Evolutionary conservation across 2,113 vertebrate genomes (phyloP), one percentile per base, ranked within the genome.

Genomic region (Melanocharis versteri): DNA sequence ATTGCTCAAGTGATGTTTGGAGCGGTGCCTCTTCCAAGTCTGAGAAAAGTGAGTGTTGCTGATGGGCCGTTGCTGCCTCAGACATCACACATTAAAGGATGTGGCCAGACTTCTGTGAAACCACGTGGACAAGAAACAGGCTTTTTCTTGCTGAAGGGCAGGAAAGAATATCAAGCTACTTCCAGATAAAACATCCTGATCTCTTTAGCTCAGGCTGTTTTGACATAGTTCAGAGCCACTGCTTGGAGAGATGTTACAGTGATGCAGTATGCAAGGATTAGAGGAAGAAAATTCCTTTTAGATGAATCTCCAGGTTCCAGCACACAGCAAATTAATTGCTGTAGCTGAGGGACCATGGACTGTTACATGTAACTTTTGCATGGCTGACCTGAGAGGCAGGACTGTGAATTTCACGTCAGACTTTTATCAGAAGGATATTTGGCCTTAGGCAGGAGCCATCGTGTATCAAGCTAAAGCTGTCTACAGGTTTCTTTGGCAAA

Each of bases 1-100:
- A 99, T 97, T 99, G 99, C 98, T 99, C 99, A 94, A 99, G 99
- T 53, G 99, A 99, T 23, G 99, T 99, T 86, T 99, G 99, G 99
- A 99, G 99, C 4, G 99, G 99, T 45, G 98, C 98, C 35, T 98
- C 98, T 15, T 97, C 98, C 97, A 99, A 99, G 97, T 98, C 99
- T 8, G 98, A 99, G 78, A 98, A 99, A 97, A 99, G 99, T 99
- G 97, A 99, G 99, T 98, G 96, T 85, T 96, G 62, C 83, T 94
- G 96, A 96, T 75, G 91, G 92, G 89, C 87, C 8, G 30, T 94
- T 96, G 86, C 93, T 96, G 96, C 95, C 94, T 73, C 72, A 96
- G 89, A 90, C 92, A 86, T 96, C 88, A 47, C 93, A 88, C 92
- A 53, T 96, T 51, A 93, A 88, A 83, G 87, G 94, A 94, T 51